phyloP scores from a whole-genome alignment of 2,888 invertebrate genomes.

The Diarsia mendica region DNA sequence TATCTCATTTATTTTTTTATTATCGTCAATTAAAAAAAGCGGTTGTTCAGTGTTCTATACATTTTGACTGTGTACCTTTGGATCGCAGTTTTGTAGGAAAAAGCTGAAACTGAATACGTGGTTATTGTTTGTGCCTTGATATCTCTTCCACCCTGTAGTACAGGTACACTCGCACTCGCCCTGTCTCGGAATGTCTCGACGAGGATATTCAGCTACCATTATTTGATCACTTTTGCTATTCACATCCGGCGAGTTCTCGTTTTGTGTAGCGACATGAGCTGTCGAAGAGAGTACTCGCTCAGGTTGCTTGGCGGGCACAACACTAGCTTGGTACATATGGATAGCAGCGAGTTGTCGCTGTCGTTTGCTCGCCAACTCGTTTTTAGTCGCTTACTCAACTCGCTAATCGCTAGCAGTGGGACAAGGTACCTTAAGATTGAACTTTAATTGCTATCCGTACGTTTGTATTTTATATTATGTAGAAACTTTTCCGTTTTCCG shows the following conservation, averaged over 20 bases:
- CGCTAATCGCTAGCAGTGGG: not conserved
- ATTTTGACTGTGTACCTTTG: no score
- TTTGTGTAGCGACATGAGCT: not conserved
- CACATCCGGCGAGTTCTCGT: not conserved
- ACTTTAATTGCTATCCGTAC: conserved; percentile 38
- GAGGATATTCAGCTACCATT: not conserved
- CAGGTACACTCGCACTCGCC: no score
- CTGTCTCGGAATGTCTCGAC: no score
- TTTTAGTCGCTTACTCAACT: not conserved
- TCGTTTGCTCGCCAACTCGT: not conserved
- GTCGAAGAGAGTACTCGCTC: not conserved
- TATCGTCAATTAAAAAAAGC: no score
- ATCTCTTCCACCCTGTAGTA: no score
- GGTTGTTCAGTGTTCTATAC: no score
- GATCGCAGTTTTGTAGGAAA: no score
- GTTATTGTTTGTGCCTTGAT: no score
- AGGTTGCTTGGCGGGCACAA: not conserved
- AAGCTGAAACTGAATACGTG: no score
- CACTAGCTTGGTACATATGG: not conserved
- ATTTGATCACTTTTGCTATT: not conserved
- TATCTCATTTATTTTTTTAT: no score
- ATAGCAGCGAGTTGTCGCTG: not conserved
- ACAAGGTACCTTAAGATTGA: conserved; percentile 15
- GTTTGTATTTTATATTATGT: not conserved
- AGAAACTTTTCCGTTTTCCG: conserved; percentile 42